These are phyloP conservation scores for Brachypalpus laphriformis DNA, from an alignment of 2,888 invertebrate species.

Conservation along the genomic window DNA sequence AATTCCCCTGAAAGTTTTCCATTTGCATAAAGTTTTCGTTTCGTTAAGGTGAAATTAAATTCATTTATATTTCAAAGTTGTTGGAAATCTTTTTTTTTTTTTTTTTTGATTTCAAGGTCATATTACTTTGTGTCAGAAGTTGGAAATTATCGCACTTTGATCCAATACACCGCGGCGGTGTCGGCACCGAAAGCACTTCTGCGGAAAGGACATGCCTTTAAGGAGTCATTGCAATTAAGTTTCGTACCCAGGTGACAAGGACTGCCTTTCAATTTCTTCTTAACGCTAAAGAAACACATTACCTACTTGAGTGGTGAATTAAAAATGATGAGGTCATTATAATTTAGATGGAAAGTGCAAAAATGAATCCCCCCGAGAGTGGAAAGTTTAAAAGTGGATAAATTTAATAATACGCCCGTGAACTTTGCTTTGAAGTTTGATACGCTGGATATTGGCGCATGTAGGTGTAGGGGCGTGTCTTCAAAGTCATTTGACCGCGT, in stretches of 20 bases:
- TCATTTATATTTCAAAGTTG: constrained; percentile 58
- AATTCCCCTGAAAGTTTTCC: constrained; percentile 56
- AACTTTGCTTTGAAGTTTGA: neutral
- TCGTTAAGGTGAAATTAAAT: constrained; percentile 63
- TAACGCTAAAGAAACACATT: constrained; percentile 43
- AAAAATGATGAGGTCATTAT: constrained; percentile 65
- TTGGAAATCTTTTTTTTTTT: constrained; percentile 13
- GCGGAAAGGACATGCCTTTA: constrained; percentile 19
- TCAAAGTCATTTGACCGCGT: too few relatives aligned
- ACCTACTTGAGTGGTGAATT: constrained; percentile 58
- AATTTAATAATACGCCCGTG: constrained; percentile 1
- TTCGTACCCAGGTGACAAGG: constrained; percentile 63
- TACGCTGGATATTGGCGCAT: neutral
- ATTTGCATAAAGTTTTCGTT: constrained; percentile 61
- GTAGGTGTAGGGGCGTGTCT: too few relatives aligned
- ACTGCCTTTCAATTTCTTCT: constrained; percentile 53
- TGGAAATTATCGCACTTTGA: constrained; percentile 46
- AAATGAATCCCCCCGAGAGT: constrained; percentile 3
- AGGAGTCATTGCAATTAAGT: constrained; percentile 55
- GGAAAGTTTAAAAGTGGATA: neutral
- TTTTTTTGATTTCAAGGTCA: constrained; percentile 22
- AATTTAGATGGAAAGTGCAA: constrained; percentile 42
- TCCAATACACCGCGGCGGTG: neutral
- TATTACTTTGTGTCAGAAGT: too few relatives aligned
- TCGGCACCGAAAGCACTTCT: constrained; percentile 25